Conservation (phyloP, 2,888 invertebrate genomes). For the Uropetala carovei region DNA sequence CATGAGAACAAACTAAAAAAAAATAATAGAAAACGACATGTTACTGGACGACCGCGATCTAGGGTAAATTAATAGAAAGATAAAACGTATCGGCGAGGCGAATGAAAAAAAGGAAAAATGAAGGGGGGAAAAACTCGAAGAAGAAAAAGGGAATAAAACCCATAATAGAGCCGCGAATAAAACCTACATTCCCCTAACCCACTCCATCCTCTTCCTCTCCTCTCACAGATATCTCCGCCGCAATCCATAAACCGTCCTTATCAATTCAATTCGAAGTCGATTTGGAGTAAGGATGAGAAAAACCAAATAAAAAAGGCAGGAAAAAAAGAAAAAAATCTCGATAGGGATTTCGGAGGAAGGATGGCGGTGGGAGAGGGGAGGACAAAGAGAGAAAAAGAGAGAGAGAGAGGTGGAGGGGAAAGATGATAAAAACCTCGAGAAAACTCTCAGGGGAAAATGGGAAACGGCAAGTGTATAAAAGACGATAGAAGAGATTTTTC, state of each 20-base stretch:
- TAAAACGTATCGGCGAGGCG: not conserved
- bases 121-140: not conserved
- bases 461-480: conserved; percentile 2
- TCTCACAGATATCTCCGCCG: not conserved
- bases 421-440: conserved; percentile 3
- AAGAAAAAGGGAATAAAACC: not conserved
- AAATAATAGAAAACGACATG: not conserved
- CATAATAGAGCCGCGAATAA: conserved; percentile 16
- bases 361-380: not conserved
- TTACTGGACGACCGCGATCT: not conserved
- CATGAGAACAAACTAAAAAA: not conserved
- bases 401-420: not conserved
- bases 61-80: conserved; percentile 5
- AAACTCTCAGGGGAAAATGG: conserved; percentile 13
- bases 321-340: not conserved
- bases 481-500: not conserved
- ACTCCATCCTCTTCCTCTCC: not conserved
- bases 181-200: not conserved
- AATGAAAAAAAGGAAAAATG: not conserved
- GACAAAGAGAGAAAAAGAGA: not conserved
- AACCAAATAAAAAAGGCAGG: not conserved
- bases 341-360: not conserved
- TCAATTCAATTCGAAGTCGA: conserved; percentile 33
- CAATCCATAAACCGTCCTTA: conserved; percentile 25
- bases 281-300: conserved; percentile 19